Evolutionary conservation across 2,797 vertebrate genomes (phyloP), one percentile per base, ranked within the genome.

Genomic region (Hoplostethus mediterraneus): DNA sequence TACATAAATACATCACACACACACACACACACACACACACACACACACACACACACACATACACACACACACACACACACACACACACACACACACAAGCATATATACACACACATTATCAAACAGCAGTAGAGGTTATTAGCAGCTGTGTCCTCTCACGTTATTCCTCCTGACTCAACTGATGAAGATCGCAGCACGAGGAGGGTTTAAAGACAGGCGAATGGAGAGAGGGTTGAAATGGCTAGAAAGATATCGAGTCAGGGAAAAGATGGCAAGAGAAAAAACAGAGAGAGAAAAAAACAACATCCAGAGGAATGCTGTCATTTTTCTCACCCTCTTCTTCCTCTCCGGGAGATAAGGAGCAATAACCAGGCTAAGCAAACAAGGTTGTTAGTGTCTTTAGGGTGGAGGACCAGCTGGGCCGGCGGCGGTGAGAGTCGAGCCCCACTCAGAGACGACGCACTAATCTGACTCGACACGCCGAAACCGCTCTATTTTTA

Each of bases 341-440:
- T 79, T 67, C 80, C 71, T 77, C 65, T 86, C 51, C 65, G 82
- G 79, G 82, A 79, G 73, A 40, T 63, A 71, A 3, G 7, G 14
- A 36, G 56, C 3, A 21, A 61, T 70, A 78, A 66, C 6, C 2
- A 14, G 56, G 63, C 63, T 56, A 79, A 70, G 77, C 49, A 75
- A 87, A 82, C 85, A 90, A 90, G 90, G 87, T 90, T 89, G 85
- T 86, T 83, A 12, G 73, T 87, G 81, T 87, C 87, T 90, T 73
- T 57, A 74, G 84, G 89, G 77, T 52, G 63, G 62, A 53, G 63
- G 6, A 14, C 48, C 6, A 33, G 67, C 63, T 71, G 58, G 48
- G 58, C 66, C 44, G 45, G 75, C 49, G 63, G 77, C 76, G 54
- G 73, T 92, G 91, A 89, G 78, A 81, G 82, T 78, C 40, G 67